These are phyloP conservation scores for Pogonocherus hispidulus DNA, from an alignment of 2,888 invertebrate species.

Conservation along the genomic window DNA sequence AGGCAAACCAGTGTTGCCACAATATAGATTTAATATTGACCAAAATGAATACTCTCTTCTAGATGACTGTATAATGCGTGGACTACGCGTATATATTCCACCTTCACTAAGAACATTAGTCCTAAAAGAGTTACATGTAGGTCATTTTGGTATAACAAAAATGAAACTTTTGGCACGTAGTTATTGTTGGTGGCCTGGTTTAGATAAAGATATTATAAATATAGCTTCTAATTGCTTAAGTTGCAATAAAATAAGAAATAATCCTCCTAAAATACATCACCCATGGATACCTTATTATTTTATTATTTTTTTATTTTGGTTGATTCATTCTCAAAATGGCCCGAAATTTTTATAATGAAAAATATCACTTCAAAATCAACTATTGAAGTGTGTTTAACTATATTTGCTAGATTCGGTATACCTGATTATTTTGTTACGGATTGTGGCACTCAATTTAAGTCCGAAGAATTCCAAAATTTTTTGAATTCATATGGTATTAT, in stretches of 20 bases:
- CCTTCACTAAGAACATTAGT: background rate
- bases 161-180: constrained; percentile 47
- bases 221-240: constrained; percentile 46
- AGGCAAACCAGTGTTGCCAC: background rate
- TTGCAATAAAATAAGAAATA: constrained; percentile 42
- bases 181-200: constrained; percentile 55
- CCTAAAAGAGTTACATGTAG: constrained; percentile 30
- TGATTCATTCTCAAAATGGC: constrained; percentile 21
- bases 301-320: constrained; percentile 8
- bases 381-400: background rate
- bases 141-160: constrained; percentile 44
- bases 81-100: background rate
- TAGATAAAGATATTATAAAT: constrained; percentile 54
- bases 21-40: background rate
- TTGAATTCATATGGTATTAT: constrained; percentile 16
- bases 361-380: background rate
- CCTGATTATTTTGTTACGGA: constrained; percentile 2
- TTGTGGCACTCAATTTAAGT: background rate
- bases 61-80: constrained; percentile 1
- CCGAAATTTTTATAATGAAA: background rate
- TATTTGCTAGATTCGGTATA: background rate
- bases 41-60: background rate
- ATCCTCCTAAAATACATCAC: background rate
- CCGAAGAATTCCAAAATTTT: constrained; percentile 17
- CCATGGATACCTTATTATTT: background rate